Percentiles rank a stretch among this genome's conserved stretches.
phyloP scores from a whole-genome alignment of 1,140 invertebrate species.

The Frieseomelitta varia region DNA sequence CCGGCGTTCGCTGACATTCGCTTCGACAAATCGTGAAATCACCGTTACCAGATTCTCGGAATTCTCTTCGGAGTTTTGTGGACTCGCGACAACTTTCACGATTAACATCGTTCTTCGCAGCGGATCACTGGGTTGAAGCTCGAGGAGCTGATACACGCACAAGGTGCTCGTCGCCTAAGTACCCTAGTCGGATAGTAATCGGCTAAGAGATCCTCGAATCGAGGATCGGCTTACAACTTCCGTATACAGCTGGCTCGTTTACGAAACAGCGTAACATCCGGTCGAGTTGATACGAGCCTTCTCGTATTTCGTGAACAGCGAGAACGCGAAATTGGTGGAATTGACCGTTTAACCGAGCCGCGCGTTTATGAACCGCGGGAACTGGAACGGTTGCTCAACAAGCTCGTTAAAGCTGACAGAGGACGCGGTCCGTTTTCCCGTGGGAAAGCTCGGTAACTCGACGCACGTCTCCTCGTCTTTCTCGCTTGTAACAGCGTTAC shows the following conservation, averaged over 20 bases:
- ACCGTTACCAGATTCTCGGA: not conserved
- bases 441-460: conserved; percentile 28
- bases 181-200: conserved; percentile 19
- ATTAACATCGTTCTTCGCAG: conserved; percentile 3
- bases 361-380: not conserved
- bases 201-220: conserved; percentile 37
- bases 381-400: not conserved
- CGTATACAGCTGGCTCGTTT: not conserved
- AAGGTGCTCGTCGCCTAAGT: conserved; percentile 20
- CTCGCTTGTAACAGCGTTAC: not conserved
- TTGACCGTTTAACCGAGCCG: not conserved
- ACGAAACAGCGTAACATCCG: too few species aligned
- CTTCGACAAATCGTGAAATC: not conserved
- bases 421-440: not conserved
- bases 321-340: not conserved
- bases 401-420: conserved; percentile 26
- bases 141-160: too few species aligned
- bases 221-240: conserved; percentile 1
- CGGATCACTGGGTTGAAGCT: conserved; percentile 43
- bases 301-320: not conserved
- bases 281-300: too few species aligned
- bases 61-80: not conserved
- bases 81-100: not conserved
- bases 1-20: too few species aligned
- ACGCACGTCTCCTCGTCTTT: conserved; percentile 4